Percentiles rank a stretch among this genome's conserved stretches.
Evolutionary conservation across 2,888 invertebrate genomes (phyloP).

Genomic region (Tricholauxania praeusta): DNA sequence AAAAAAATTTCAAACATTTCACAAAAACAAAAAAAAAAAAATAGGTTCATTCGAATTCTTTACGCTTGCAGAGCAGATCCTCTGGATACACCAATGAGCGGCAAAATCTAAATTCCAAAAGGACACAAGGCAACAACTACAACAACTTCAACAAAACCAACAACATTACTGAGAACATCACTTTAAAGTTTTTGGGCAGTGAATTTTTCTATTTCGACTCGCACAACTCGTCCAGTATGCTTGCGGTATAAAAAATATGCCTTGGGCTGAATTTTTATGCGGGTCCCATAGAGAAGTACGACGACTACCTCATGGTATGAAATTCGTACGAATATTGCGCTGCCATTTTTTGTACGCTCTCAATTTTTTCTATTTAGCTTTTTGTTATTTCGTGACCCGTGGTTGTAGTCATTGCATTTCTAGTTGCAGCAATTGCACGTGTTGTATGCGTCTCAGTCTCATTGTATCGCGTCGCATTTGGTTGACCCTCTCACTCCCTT

Average conservation of each 20-base stretch:
- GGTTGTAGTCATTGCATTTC: constrained; percentile 17
- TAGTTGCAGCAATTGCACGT: constrained; percentile 30
- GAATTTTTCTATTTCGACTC: constrained; percentile 37
- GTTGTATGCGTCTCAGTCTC: constrained; percentile 16
- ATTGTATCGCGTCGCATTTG: background rate
- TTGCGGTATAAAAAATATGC: constrained; percentile 63
- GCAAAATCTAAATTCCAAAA: constrained; percentile 15
- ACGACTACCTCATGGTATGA: too few relatives aligned
- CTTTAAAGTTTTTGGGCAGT: too few relatives aligned
- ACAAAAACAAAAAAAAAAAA: constrained; percentile 14
- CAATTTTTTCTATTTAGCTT: background rate
- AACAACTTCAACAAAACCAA: too few relatives aligned
- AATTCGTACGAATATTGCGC: background rate
- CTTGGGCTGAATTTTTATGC: constrained; percentile 62
- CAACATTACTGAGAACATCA: too few relatives aligned
- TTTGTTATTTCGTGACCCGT: constrained; percentile 20
- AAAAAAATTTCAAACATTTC: background rate
- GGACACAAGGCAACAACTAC: background rate
- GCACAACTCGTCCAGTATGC: constrained; percentile 58
- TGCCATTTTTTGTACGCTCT: background rate
- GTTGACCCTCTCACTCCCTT: background rate
- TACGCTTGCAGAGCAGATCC: background rate
- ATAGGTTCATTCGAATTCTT: constrained; percentile 14
- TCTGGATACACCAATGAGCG: background rate
- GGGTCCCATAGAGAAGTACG: constrained; percentile 46